Conservation (phyloP, 2,113 vertebrate species). For the Leucoraja erinaceus region DNA sequence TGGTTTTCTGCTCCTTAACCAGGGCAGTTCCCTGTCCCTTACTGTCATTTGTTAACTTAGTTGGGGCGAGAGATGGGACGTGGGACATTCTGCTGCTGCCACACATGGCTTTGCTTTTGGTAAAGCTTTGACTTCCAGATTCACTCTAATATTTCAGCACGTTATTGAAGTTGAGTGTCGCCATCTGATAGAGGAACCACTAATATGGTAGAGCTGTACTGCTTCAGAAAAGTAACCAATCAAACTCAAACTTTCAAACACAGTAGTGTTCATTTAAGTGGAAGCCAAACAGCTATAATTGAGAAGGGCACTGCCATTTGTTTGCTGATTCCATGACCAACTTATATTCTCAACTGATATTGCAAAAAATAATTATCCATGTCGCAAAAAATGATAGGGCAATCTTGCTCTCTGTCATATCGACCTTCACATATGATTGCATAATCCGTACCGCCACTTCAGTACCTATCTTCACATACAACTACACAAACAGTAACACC, state of each 20-base stretch:
- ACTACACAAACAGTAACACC: background rate
- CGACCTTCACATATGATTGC: background rate
- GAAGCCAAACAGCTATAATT: background rate
- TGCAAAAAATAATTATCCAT: background rate
- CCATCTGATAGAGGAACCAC: background rate
- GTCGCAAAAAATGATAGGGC: background rate
- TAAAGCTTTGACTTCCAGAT: background rate
- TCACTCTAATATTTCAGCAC: background rate
- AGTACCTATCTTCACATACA: background rate
- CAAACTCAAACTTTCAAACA: background rate
- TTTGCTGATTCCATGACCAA: background rate
- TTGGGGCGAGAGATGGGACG: background rate
- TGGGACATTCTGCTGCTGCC: background rate
- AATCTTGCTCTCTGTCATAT: background rate
- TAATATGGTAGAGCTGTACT: background rate
- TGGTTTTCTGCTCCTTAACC: background rate
- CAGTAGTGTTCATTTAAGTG: background rate
- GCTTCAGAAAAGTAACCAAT: background rate
- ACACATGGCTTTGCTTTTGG: background rate
- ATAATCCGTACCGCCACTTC: background rate
- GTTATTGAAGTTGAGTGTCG: background rate
- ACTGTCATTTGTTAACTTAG: background rate
- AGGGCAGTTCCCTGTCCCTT: background rate
- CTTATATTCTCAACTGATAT: background rate
- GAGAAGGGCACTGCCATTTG: background rate